Percentiles rank a stretch among this genome's conserved stretches.
phyloP scores from a whole-genome alignment of 2,797 vertebrate genomes.

The Coranthus polyacanthus region DNA sequence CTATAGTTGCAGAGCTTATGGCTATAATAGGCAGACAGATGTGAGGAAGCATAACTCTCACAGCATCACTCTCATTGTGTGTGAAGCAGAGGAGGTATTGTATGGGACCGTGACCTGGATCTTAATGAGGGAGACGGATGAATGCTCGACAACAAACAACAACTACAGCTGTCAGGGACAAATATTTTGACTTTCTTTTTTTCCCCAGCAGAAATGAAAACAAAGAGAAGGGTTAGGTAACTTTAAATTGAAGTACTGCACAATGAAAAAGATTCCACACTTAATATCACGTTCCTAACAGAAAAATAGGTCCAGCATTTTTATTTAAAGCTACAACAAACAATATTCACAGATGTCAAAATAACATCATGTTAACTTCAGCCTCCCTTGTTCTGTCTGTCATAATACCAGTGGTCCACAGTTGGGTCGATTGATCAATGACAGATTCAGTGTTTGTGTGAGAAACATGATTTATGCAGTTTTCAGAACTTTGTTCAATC shows the following conservation, averaged over 20 bases:
- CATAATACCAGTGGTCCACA: neutral
- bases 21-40: constrained; percentile 73
- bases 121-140: constrained; percentile 81
- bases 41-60: constrained; percentile 66
- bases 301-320: no score
- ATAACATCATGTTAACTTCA: neutral
- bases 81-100: constrained; percentile 66
- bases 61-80: constrained; percentile 63
- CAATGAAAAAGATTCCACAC: neutral
- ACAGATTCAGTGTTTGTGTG: constrained; percentile 25
- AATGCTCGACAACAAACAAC: constrained; percentile 73
- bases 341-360: neutral
- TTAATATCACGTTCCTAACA: no score
- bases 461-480: constrained; percentile 2
- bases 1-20: constrained; percentile 60
- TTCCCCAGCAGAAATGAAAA: constrained; percentile 22
- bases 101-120: constrained; percentile 76
- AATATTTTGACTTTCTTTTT: constrained; percentile 25
- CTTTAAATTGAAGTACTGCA: neutral
- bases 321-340: no score
- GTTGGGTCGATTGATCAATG: constrained; percentile 33
- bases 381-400: neutral
- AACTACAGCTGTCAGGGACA: constrained; percentile 39
- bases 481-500: constrained; percentile 28
- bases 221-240: constrained; percentile 27